These are phyloP conservation scores for Sarcophaga subvicina DNA, from an alignment of 2,888 invertebrate genomes.

Conservation along the genomic window DNA sequence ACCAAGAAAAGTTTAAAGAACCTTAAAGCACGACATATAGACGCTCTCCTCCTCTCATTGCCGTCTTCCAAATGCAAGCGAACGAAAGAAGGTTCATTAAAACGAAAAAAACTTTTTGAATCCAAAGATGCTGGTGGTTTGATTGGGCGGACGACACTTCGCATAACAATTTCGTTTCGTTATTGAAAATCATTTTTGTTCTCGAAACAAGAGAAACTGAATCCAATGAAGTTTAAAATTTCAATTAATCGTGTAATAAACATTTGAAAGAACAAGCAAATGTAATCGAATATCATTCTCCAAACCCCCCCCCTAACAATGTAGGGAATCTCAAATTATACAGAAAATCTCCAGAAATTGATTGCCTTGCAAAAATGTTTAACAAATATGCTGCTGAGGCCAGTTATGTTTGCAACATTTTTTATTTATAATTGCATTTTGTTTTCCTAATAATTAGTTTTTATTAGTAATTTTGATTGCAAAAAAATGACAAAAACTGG, in stretches of 20 bases:
- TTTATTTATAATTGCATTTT: background rate
- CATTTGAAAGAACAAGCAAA: background rate
- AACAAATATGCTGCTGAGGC: too few species aligned
- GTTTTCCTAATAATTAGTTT: background rate
- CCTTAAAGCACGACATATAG: constrained; percentile 51
- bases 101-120: background rate
- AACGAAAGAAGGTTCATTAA: background rate
- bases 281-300: background rate
- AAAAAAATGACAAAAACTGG: constrained; percentile 12
- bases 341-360: too few species aligned
- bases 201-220: background rate
- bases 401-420: too few species aligned
- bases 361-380: too few species aligned
- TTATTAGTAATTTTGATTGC: constrained; percentile 32
- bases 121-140: constrained; percentile 49
- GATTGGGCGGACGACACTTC: background rate
- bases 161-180: too few species aligned
- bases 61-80: background rate
- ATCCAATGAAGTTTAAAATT: background rate
- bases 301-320: too few species aligned
- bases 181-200: too few species aligned
- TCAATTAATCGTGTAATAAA: too few species aligned
- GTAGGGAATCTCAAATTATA: too few species aligned
- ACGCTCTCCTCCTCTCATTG: background rate
- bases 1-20: constrained; percentile 60